Conservation (phyloP, 1,140 invertebrate genomes). For the Contarinia nasturtii region DNA sequence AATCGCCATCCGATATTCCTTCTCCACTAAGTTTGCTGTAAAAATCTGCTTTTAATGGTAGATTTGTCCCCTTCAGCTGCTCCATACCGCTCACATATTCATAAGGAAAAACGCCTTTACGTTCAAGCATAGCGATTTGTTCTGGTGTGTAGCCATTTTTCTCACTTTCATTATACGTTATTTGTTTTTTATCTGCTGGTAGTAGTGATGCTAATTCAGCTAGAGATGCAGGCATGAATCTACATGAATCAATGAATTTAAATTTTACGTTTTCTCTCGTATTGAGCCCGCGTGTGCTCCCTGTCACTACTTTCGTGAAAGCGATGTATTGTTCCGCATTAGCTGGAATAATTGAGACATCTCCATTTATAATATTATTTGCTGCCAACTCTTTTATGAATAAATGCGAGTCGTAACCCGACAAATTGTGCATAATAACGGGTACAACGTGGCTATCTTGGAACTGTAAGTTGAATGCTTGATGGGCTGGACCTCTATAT, state of each 20-base stretch:
- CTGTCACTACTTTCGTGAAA: conserved; percentile 6
- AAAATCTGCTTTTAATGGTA: conserved; percentile 16
- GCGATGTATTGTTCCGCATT: conserved; percentile 19
- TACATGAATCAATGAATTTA: conserved; percentile 17
- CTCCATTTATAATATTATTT: conserved; percentile 6
- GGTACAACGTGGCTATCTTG: conserved; percentile 15
- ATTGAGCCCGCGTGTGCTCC: neutral
- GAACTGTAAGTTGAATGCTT: conserved; percentile 19
- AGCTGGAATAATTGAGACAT: conserved; percentile 18
- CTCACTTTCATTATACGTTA: too few species aligned
- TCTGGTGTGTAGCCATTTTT: too few species aligned
- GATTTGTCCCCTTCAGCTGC: conserved; percentile 13
- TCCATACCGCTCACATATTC: conserved; percentile 14
- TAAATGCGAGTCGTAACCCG: conserved; percentile 17
- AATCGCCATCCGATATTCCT: conserved; percentile 16
- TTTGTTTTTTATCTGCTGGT: too few species aligned
- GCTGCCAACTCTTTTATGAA: conserved; percentile 15
- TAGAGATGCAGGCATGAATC: conserved; percentile 12
- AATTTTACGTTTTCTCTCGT: conserved; percentile 7
- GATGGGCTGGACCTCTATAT: conserved; percentile 17
- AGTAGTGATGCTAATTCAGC: conserved; percentile 8
- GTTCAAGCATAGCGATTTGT: neutral
- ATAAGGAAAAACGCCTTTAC: conserved; percentile 18
- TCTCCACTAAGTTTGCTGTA: conserved; percentile 14
- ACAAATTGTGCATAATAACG: conserved; percentile 20